Evolutionary conservation across 2,888 invertebrate species (phyloP).

Genomic region (Listrodromus nycthemerus): DNA sequence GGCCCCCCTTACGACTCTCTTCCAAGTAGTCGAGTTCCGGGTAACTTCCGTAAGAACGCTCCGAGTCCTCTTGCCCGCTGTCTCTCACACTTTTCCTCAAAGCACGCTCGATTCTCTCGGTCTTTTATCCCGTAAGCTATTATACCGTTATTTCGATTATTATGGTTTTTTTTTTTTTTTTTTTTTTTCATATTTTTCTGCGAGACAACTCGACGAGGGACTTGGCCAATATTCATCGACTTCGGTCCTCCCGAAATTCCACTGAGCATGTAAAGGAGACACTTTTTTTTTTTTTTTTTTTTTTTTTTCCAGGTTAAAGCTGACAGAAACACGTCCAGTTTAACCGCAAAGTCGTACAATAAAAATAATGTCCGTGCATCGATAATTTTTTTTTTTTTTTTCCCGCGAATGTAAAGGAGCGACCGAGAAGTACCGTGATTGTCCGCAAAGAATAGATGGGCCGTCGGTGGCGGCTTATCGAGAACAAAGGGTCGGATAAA

Average conservation of each 20-base stretch:
- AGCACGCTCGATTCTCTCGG: conserved; percentile 42
- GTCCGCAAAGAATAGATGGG: not conserved
- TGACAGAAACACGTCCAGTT: no score
- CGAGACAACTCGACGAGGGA: conserved; percentile 29
- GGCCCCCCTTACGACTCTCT: conserved; percentile 57
- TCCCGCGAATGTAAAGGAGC: not conserved
- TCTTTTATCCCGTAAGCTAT: conserved; percentile 35
- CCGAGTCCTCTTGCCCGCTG: conserved; percentile 9
- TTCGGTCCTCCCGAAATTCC: conserved; percentile 31
- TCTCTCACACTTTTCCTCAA: conserved; percentile 12
- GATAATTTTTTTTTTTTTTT: not conserved
- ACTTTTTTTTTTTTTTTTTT: conserved; percentile 20
- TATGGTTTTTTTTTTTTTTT: conserved; percentile 7
- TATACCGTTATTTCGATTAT: conserved; percentile 58
- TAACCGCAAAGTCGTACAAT: no score
- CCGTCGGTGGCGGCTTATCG: not conserved
- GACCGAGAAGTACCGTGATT: not conserved
- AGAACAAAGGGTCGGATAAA: conserved; percentile 24
- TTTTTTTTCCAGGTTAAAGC: no score
- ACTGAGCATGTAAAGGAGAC: not conserved
- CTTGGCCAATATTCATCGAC: conserved; percentile 60
- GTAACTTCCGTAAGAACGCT: conserved; percentile 64
- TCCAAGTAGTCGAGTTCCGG: conserved; percentile 68
- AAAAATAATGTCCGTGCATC: no score
- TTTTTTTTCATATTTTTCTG: conserved; percentile 27